Base-by-base conservation (phyloP, 2,113 vertebrate genomes). In the Fulica atra region DNA sequence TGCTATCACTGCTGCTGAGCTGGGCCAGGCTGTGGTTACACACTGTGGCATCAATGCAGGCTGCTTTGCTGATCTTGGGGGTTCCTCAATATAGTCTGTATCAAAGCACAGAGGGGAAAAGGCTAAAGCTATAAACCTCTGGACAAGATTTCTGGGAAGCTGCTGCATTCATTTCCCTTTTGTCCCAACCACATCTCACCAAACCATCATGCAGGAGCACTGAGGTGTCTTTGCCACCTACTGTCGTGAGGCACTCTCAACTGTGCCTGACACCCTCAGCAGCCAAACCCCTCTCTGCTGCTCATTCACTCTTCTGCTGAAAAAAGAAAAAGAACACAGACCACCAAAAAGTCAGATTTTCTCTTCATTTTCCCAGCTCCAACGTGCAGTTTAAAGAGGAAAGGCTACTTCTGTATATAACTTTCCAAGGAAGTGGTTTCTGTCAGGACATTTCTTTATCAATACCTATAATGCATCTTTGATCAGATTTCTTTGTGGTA, bases 1-100 rank as follows among this genome's bases (percentile, higher is more conserved):
- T 38, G 21, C 51, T 15, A 5, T 56, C 0, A 0, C 14, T 83
- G 89, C 81, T 89, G 81, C 50, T 0, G 46, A 63, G 69, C 1
- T 0, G 40, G 68, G 51, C 38, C 3, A 7, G 64, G 79, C 48
- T 2, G 28, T 21, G 82, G 91, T 69, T 54, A 10, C 40, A 18
- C 0, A 0, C 44, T 70, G 31, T 6, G 5, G 74, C 79, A 51
- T 25, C 36, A 23, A 36, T 9, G 13, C 1, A 0, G 50, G 60
- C 69, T 60, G 66, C 35, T 74, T 33, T 88, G 86, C 57, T 81
- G 72, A 68, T 81, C 72, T 81, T 2, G 4, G 64, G 48, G 11
- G 46, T 89, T 87, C 59, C 70, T 68, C 70, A 48, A 1, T 31
- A 2, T 3, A 86, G 68, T 14, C 63, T 2, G 0, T 70, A 54